Base-by-base conservation (phyloP, 64 coral and sea anemone species). In the Pocillopora damicornis region DNA sequence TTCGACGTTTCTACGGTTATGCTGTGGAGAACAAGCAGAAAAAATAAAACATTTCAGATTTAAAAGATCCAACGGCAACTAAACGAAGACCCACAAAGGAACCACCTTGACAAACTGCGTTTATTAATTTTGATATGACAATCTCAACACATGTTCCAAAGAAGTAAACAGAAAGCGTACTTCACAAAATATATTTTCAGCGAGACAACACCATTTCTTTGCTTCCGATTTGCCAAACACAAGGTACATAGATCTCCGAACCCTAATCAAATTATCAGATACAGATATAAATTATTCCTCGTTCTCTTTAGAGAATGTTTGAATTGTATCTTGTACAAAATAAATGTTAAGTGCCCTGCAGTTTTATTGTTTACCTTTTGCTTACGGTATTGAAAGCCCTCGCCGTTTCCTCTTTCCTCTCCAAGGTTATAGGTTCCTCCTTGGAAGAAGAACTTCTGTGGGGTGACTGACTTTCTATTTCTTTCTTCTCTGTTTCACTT, bases 1-100 rank as follows among this genome's bases (percentile, higher is more conserved):
- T 96, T 90, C 13, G 91, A 86, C 42, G 81, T 75, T 45, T 90
- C 94, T 9, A 83, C 81, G 25, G 74, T 88, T 82, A 90, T 89
- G 87, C 61, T 82, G 83, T 66, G 26, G 73, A 84, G 11, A 75
- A 88, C 35, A 92, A 88, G 22, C 10, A 56, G 35, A 79, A 84
- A 89, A 84, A 18, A 69, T 30, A n/a, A 79, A 78, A 89, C 80
- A 89, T 17, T 13, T 87, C 42, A 61, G 11, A n/a, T 23, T 71
- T 1, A n/a, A 7, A 71, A n/a, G 20, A 71, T 6, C 66, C 5
- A 9, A 10, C 8, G 20, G n/a, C 22, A 71, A 23, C 25, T 25
- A 1, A 71, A 23, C 20, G 9, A 23, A 20, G 20, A 20, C n/a
- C 30, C 30, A 30, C 30, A 23, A 12, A n/a, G 67, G 22, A 23